Evolutionary conservation across 2,797 vertebrate species (phyloP), one percentile per base, ranked within the genome.

Genomic region (Aplochiton taeniatus): DNA sequence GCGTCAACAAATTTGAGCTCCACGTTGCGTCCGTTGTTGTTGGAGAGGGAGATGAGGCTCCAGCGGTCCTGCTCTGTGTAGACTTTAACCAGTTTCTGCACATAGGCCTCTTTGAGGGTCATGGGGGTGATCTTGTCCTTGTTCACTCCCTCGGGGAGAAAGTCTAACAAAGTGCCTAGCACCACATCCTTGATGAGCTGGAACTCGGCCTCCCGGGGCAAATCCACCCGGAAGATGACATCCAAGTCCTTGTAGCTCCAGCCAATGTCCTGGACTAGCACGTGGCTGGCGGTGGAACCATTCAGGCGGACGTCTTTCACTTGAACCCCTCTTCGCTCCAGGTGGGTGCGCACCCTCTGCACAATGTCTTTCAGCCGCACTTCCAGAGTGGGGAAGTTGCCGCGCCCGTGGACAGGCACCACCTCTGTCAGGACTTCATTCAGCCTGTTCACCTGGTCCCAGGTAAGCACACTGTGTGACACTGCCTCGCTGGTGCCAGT

Each of bases 11-110:
- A 99, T 81, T 99, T 99, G 5, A 99, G 92, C 87, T 99, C 97
- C 77, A 99, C 95, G 0, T 99, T 99, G 84, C 94, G 93, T 1
- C 97, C 97, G 0, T 96, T 91, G 62, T 95, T 98, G 90, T 99
- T 99, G 85, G 93, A 97, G n/a, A 99, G 94, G 0, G 97, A 99
- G 76, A 99, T 98, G 58, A 99, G 91, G 75, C 97, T 98, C 97
- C 97, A 99, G 19, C 96, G 95, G 89, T 99, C 96, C 31, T 93
- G 91, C 50, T 98, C 97, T 0, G 95, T 98, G 87, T 89, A 94
- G 1, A 99, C 97, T 83, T 98, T 99, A 51, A 98, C 96, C 71
- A 99, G 91, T 84, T 99, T 98, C 85, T 98, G 96, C 61, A 98
- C 96, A 0, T 99, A 98, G 0, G 95, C 96, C 90, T 99, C 97